Conservation (phyloP, 2,797 vertebrate species). For the Carcharodon carcharias region DNA sequence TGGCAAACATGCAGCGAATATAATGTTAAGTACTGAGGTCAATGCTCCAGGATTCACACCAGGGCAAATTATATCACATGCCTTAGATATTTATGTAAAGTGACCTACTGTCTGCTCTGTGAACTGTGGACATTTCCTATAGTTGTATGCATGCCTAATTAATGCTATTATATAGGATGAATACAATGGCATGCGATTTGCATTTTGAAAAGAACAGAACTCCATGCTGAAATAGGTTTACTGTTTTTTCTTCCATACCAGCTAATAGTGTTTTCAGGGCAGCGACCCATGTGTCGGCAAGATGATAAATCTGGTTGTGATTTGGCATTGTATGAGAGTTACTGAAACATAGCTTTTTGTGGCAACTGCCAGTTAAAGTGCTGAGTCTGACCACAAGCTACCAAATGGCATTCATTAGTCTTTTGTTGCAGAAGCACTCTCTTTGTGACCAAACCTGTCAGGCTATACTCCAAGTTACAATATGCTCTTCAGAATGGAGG, state of each 20-base stretch:
- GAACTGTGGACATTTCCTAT: constrained; percentile 38
- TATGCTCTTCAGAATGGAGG: constrained; percentile 47
- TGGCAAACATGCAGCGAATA: constrained; percentile 3
- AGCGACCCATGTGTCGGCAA: constrained; percentile 47
- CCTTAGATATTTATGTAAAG: constrained; percentile 31
- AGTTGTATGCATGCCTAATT: constrained; percentile 38
- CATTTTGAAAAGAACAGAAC: constrained; percentile 56
- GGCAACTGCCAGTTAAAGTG: constrained; percentile 47
- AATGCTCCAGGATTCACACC: constrained; percentile 25
- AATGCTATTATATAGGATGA: constrained; percentile 43
- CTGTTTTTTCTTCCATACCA: constrained; percentile 49
- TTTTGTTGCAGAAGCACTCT: constrained; percentile 57
- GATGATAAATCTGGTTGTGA: constrained; percentile 66
- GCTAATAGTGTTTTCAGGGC: constrained; percentile 52
- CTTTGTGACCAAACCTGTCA: constrained; percentile 49
- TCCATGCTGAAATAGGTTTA: constrained; percentile 40
- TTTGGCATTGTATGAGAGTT: constrained; percentile 48
- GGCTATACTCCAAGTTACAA: constrained; percentile 48
- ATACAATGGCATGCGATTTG: constrained; percentile 56
- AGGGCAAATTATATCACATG: constrained; percentile 37
- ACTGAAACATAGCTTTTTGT: constrained; percentile 42
- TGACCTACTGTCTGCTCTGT: constrained; percentile 37
- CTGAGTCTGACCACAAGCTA: constrained; percentile 44
- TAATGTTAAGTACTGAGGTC: constrained; percentile 26
- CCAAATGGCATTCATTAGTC: constrained; percentile 52